A percentile compares a stretch with the other conserved stretches of the same genome.
phyloP scores from a whole-genome alignment of 2,888 invertebrate species.

The Chymomyza procnemis region DNA sequence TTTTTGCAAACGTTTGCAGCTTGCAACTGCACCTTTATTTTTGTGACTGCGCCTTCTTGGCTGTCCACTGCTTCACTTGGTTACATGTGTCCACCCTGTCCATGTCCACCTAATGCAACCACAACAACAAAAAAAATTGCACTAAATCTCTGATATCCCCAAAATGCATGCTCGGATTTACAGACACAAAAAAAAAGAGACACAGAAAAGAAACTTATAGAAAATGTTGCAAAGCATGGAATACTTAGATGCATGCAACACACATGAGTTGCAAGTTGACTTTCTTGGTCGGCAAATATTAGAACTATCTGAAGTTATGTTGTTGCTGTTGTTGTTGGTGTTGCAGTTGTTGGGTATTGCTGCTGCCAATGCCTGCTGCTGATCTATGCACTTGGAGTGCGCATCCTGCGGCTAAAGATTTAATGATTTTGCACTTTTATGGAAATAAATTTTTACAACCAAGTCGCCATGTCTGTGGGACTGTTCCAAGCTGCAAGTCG shows the following conservation, averaged over 20 bases:
- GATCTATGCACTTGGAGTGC: constrained; percentile 16
- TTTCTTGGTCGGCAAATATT: constrained; percentile 54
- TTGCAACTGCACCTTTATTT: constrained; percentile 19
- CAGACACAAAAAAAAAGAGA: neutral
- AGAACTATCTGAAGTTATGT: constrained; percentile 62
- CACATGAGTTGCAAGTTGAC: neutral
- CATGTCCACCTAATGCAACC: neutral
- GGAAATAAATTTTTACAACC: constrained; percentile 63
- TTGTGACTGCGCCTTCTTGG: constrained; percentile 62
- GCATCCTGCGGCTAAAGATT: constrained; percentile 64
- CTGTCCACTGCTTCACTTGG: constrained; percentile 47
- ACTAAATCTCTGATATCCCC: constrained; percentile 72
- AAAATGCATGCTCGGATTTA: constrained; percentile 68
- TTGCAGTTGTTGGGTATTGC: constrained; percentile 7
- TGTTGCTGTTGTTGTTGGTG: constrained; percentile 18
- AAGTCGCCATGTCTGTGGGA: neutral
- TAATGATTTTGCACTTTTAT: constrained; percentile 72
- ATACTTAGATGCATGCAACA: neutral
- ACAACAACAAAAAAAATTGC: constrained; percentile 42
- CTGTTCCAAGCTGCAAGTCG: neutral
- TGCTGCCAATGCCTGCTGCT: constrained; percentile 32
- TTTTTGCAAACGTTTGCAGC: neutral
- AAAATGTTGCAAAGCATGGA: neutral
- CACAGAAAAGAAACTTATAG: neutral
- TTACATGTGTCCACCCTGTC: neutral